Conservation (phyloP, 2,797 vertebrate species). For the Gobionotothen gibberifrons region DNA sequence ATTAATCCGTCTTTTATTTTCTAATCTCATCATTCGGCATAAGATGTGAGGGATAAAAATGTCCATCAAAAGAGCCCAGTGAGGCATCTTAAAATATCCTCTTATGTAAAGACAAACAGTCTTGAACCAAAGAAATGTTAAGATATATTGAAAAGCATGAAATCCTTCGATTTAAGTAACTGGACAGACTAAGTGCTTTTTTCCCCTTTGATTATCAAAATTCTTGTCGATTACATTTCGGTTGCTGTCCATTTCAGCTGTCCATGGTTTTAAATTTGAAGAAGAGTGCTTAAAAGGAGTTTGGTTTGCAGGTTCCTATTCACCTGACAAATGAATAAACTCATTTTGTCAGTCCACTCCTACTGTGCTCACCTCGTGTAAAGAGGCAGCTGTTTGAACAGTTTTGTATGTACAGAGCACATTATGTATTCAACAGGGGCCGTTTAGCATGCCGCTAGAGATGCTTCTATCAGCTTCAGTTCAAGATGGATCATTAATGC, state of each 20-base stretch:
- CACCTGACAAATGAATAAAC: conserved; percentile 38
- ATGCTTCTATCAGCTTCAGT: conserved; percentile 39
- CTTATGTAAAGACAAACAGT: background rate
- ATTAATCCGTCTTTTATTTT: background rate
- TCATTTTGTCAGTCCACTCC: conserved; percentile 13
- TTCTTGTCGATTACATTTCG: background rate
- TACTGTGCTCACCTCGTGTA: conserved; percentile 28
- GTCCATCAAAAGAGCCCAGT: background rate
- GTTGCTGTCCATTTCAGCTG: background rate
- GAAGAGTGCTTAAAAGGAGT: background rate
- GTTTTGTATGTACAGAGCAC: conserved; percentile 49
- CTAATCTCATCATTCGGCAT: background rate
- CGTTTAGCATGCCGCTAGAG: conserved; percentile 40
- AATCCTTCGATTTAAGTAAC: background rate
- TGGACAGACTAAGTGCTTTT: background rate
- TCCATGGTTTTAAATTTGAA: background rate
- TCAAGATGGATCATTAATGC: conserved; percentile 44
- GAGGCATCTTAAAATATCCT: background rate
- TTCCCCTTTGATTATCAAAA: background rate
- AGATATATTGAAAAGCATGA: background rate
- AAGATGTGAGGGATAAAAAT: background rate
- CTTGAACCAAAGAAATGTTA: background rate
- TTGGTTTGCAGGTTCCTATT: conserved; percentile 16
- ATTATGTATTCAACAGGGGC: conserved; percentile 32
- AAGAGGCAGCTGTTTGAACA: conserved; percentile 54